Percentiles rank a stretch among this genome's conserved stretches.
phyloP scores from a whole-genome alignment of 2,888 invertebrate genomes.

The Axea sp. region DNA sequence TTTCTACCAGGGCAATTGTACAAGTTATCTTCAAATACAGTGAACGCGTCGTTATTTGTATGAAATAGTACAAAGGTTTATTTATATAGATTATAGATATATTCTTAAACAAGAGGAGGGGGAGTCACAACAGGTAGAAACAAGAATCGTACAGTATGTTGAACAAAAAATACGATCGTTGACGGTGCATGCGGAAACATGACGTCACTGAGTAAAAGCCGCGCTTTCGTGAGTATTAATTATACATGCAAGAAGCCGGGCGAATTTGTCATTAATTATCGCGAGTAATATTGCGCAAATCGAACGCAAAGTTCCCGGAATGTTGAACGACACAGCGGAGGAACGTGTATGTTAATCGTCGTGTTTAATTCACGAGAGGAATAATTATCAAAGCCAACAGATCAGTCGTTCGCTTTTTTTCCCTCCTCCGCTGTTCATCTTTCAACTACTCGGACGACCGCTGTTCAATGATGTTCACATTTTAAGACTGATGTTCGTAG shows the following conservation, averaged over 20 bases:
- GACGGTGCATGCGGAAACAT: conserved; percentile 11
- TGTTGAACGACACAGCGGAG: conserved; percentile 13
- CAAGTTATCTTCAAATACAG: conserved; percentile 8
- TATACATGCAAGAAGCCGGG: conserved; percentile 36
- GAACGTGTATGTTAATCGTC: conserved; percentile 29
- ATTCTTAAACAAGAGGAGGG: not conserved
- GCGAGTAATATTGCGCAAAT: conserved; percentile 36
- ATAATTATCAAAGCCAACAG: conserved; percentile 12
- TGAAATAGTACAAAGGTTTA: conserved; percentile 39
- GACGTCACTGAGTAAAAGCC: conserved; percentile 48
- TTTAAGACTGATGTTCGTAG: conserved; percentile 46
- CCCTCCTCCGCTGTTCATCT: no score
- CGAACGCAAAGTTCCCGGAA: conserved; percentile 38
- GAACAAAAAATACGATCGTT: not conserved
- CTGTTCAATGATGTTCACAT: conserved; percentile 22
- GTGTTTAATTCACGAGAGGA: conserved; percentile 2
- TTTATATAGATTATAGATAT: conserved; percentile 22
- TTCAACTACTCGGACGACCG: no score
- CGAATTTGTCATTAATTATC: conserved; percentile 38
- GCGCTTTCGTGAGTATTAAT: conserved; percentile 34
- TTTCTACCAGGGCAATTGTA: conserved; percentile 25
- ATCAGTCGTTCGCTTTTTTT: not conserved
- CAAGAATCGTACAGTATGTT: not conserved
- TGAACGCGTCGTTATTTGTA: conserved; percentile 5
- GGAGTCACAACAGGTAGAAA: not conserved